A percentile compares a stretch with the other conserved stretches of the same genome.
Evolutionary conservation across 2,113 vertebrate genomes (phyloP).

Genomic region (Merops nubicus): DNA sequence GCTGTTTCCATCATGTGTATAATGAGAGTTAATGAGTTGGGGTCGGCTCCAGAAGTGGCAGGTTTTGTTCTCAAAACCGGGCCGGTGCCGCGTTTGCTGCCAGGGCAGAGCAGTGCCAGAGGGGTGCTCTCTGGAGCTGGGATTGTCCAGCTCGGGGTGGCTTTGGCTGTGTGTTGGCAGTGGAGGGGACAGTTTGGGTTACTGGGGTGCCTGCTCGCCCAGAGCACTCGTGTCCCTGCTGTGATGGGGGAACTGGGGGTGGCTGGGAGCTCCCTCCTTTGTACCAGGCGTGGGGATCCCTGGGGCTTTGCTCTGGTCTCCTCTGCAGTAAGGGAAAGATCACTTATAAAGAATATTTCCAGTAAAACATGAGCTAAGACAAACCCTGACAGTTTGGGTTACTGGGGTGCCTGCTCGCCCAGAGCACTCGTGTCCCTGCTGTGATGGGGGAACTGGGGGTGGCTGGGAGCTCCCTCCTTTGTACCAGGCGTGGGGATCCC

Average conservation of each 20-base stretch:
- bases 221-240: not conserved
- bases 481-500: rapidly evolving
- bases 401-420: not conserved
- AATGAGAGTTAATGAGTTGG: not conserved
- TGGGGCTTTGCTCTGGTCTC: not conserved
- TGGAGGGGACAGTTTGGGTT: not conserved
- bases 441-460: rapidly evolving
- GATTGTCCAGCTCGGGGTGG: not conserved
- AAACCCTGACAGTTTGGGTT: not conserved
- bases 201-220: not conserved
- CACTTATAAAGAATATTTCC: rapidly evolving
- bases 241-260: rapidly evolving
- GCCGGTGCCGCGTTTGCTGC: rapidly evolving
- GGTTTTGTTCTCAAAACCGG: not conserved
- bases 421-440: not conserved
- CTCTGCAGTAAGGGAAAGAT: rapidly evolving
- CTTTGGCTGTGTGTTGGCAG: not conserved
- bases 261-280: not conserved
- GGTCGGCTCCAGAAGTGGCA: not conserved
- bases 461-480: not conserved
- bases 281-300: rapidly evolving
- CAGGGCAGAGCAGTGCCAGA: rapidly evolving
- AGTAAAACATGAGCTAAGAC: too few relatives aligned
- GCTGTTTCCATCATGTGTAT: not conserved
- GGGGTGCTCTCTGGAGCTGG: not conserved